Evolutionary conservation across 2,888 invertebrate species (phyloP), one percentile per base, ranked within the genome.

Genomic region (Spodoptera exigua): DNA sequence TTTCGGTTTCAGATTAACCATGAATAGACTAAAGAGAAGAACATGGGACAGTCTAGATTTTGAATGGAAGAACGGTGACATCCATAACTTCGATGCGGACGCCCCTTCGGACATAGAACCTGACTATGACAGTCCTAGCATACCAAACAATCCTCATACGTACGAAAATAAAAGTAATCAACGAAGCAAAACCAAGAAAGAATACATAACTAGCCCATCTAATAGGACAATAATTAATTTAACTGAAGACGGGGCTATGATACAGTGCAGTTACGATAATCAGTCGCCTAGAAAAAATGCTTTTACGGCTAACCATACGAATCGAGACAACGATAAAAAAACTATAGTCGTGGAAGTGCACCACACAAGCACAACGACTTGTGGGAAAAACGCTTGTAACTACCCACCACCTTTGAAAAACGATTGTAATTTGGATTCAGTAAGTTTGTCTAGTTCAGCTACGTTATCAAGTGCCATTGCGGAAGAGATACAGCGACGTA

Each of bases 271-370:
- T 80, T 94, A 94, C 72, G 92, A 94, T 45, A 93, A 92, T 58
- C 86, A 89, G 51, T 80, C 89, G n/a, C 89, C 90, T 76, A 92
- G 87, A 73, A 94, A 89, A 70, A 90, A 80, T 75, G 87, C 85
- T 44, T 91, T 88, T 76, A 73, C 89, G 12, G 74, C 85, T 14
- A 91, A 86, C 51, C 85, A 85, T 69, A 84, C 80, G 44, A 91
- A 87, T 65, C 86, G 88, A 69, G 89, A 89, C 56, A 89, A 81
- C 64, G 93, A 94, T 21, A 93, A 94, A 62, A 96, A 97, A 87
- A 96, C 96, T 16, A 96, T 97, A 58, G 95, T 96, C 18, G 97
- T 97, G 9, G 97, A 97, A 87, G 97, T 97, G n/a, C 97, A 97
- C 62, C 93, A 94, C 59, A 88, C 87, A 40, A 90, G 86, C 61